Percentiles rank a stretch among this genome's conserved stretches.
Evolutionary conservation across 2,797 vertebrate genomes (phyloP).

Genomic region (Rhabdomys pumilio): DNA sequence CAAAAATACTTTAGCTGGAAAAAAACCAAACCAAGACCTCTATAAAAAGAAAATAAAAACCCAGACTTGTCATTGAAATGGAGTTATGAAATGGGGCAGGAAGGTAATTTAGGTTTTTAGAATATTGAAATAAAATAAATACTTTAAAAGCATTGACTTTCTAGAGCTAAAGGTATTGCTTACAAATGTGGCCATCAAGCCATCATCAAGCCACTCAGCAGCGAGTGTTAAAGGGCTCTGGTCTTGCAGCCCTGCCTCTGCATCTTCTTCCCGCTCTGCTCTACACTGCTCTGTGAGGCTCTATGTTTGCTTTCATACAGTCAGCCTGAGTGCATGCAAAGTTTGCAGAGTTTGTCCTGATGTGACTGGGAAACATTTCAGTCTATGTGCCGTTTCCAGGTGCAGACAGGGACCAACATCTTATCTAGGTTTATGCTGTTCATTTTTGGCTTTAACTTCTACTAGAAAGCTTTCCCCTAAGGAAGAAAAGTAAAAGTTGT

Average conservation of each 20-base stretch:
- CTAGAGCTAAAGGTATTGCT: background rate
- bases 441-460: background rate
- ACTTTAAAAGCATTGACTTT: conserved; percentile 31
- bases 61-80: background rate
- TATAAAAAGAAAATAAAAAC: conserved; percentile 10
- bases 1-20: conserved; percentile 43
- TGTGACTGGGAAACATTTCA: background rate
- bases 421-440: background rate
- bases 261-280: background rate
- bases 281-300: too few species aligned
- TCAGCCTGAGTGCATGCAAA: background rate
- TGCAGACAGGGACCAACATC: background rate
- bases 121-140: conserved; percentile 24
- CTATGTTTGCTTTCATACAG: background rate
- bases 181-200: background rate
- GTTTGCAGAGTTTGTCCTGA: background rate
- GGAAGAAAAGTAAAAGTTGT: background rate
- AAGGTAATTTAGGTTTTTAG: conserved; percentile 28
- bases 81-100: background rate
- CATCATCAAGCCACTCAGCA: too few species aligned
- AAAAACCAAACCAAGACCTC: conserved; percentile 11
- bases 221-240: background rate
- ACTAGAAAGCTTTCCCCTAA: background rate
- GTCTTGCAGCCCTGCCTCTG: background rate
- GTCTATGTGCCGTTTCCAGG: background rate